Evolutionary conservation across 2,888 invertebrate genomes (phyloP).

Genomic region (Gonocerus acuteangulatus): DNA sequence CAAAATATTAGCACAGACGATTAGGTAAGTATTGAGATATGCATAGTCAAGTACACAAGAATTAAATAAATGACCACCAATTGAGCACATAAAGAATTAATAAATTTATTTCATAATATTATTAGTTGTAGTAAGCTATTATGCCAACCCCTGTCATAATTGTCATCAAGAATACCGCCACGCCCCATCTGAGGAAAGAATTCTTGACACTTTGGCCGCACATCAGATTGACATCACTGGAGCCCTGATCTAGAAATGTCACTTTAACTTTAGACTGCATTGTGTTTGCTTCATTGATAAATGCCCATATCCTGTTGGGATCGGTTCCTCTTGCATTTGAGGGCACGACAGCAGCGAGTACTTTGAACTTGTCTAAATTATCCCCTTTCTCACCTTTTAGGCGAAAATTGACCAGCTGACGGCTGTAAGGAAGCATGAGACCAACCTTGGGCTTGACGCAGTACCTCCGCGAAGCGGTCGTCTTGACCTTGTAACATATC

Average conservation of each 20-base stretch:
- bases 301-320: slow-evolving; percentile 11
- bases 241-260: background rate
- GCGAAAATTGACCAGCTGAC: slow-evolving; percentile 23
- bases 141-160: too few relatives aligned
- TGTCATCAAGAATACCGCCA: too few relatives aligned
- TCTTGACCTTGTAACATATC: slow-evolving; percentile 32
- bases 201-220: too few relatives aligned
- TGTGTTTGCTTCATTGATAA: slow-evolving; percentile 8
- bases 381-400: slow-evolving; percentile 26
- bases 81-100: too few relatives aligned
- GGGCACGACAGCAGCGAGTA: slow-evolving; percentile 17
- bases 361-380: slow-evolving; percentile 31
- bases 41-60: too few relatives aligned
- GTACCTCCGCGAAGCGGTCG: slow-evolving; percentile 29
- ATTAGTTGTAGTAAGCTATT: too few relatives aligned
- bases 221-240: background rate
- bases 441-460: slow-evolving; percentile 31
- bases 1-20: too few relatives aligned
- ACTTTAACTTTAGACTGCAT: slow-evolving; percentile 13
- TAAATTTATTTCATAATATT: too few relatives aligned
- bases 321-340: slow-evolving; percentile 1
- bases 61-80: too few relatives aligned
- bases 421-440: slow-evolving; percentile 26
- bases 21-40: too few relatives aligned
- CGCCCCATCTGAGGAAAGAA: too few relatives aligned